Evolutionary conservation across 2,888 invertebrate genomes (phyloP).

Genomic region (Kuschelorhynchus macadamiae): DNA sequence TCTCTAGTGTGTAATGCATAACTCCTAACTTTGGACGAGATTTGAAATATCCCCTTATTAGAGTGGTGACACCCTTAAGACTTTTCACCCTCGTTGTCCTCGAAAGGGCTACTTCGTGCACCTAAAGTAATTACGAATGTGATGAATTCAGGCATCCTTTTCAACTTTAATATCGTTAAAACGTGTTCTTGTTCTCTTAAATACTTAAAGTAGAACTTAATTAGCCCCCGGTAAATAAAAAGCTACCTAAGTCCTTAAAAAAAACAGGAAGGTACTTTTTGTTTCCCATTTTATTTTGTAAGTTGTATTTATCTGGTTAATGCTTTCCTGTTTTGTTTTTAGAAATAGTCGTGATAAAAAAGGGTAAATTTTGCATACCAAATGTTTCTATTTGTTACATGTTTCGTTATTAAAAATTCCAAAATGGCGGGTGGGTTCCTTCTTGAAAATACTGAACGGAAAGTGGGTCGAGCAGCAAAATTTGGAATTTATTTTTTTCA

Average conservation of each 20-base stretch:
- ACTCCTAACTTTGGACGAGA: conserved; percentile 32
- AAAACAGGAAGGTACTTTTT: too few species aligned
- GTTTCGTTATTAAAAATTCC: too few species aligned
- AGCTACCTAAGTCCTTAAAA: conserved; percentile 5
- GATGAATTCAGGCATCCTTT: conserved; percentile 65
- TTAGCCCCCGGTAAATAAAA: conserved; percentile 46
- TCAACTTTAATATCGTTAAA: conserved; percentile 64
- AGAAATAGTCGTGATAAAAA: too few species aligned
- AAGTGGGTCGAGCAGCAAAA: too few species aligned
- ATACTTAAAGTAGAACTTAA: conserved; percentile 52
- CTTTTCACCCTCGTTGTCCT: conserved; percentile 55
- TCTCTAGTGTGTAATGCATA: conserved; percentile 28
- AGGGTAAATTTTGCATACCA: too few species aligned
- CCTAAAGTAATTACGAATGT: conserved; percentile 67
- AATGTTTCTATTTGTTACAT: too few species aligned
- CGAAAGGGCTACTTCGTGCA: conserved; percentile 63
- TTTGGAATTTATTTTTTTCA: too few species aligned
- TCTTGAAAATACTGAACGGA: too few species aligned
- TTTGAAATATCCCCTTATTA: conserved; percentile 30
- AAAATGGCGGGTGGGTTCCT: too few species aligned
- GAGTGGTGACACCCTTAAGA: conserved; percentile 55
- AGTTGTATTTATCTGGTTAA: too few species aligned
- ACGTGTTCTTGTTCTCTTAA: conserved; percentile 51
- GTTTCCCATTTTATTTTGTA: too few species aligned
- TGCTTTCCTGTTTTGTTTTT: too few species aligned